Conservation (phyloP, 2,888 invertebrate genomes). For the Pecten maximus region DNA sequence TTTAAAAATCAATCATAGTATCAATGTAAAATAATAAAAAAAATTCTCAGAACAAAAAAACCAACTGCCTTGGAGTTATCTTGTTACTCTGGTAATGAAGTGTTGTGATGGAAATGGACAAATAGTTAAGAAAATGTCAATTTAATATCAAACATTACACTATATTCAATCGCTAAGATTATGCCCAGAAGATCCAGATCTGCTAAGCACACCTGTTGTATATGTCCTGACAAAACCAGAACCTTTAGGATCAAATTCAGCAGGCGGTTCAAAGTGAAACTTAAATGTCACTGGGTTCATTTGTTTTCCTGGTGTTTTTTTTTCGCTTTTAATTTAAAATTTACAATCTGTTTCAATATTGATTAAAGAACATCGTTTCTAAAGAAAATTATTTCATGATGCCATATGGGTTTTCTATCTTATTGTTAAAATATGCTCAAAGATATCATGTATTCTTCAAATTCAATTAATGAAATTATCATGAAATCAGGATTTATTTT, state of each 20-base stretch:
- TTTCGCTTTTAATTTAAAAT: background rate
- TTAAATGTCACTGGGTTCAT: background rate
- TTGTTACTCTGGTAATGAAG: background rate
- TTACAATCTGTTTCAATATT: background rate
- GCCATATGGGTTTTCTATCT: background rate
- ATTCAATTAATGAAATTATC: background rate
- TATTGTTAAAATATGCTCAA: background rate
- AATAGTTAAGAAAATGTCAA: no score
- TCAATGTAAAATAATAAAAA: background rate
- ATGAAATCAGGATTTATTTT: background rate
- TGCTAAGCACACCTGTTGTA: background rate
- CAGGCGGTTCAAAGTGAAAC: background rate
- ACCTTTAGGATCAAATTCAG: background rate
- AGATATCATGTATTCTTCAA: background rate
- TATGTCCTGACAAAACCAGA: background rate
- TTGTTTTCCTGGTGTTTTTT: background rate
- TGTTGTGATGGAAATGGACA: background rate
- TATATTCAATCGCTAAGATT: background rate
- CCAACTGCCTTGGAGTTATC: background rate
- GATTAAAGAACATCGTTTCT: background rate
- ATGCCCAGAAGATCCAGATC: background rate
- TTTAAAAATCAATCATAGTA: background rate
- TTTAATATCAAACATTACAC: background rate
- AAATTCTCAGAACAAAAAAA: background rate
- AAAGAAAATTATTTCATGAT: background rate